Evolutionary conservation across 2,797 vertebrate genomes (phyloP).

Genomic region (Argya squamiceps): DNA sequence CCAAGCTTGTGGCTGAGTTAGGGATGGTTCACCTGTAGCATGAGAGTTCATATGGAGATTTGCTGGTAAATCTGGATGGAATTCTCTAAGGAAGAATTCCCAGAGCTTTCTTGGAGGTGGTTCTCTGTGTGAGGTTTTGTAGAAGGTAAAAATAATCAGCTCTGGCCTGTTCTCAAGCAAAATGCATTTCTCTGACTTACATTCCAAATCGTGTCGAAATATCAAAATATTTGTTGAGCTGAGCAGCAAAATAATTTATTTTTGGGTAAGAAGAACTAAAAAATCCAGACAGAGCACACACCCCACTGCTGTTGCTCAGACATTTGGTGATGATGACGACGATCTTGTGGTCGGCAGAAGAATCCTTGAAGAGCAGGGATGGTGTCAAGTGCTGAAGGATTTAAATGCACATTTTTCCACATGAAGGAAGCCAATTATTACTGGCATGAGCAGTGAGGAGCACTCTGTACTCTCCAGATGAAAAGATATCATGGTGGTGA

Average conservation of each 20-base stretch:
- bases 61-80: background rate
- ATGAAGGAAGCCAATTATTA: background rate
- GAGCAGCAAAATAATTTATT: background rate
- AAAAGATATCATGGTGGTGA: background rate
- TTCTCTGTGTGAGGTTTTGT: background rate
- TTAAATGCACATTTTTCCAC: background rate
- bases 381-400: background rate
- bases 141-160: background rate
- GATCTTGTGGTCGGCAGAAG: background rate
- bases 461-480: background rate
- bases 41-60: background rate
- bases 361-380: background rate
- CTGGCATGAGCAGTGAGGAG: background rate
- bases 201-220: background rate
- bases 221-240: background rate
- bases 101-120: background rate
- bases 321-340: background rate
- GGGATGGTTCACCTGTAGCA: background rate
- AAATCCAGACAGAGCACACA: background rate
- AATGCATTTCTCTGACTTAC: background rate
- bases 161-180: accelerated
- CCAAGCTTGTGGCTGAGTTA: background rate
- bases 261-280: background rate
- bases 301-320: background rate
- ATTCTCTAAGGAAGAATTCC: background rate